These are phyloP conservation scores for Sesamia nonagrioides DNA, from an alignment of 1,140 invertebrate genomes.

Conservation along the genomic window DNA sequence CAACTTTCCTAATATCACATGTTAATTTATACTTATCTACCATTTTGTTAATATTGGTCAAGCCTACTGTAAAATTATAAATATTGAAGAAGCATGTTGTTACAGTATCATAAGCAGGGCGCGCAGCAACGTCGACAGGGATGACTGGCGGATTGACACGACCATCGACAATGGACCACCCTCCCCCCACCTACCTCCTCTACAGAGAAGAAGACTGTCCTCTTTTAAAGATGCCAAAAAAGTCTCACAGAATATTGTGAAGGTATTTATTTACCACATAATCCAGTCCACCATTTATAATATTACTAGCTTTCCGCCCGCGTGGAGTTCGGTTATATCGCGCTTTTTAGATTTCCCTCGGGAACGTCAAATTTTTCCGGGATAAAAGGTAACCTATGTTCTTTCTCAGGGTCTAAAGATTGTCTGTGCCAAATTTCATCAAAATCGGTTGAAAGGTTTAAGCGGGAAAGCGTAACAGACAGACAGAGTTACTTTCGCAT, in stretches of 20 bases:
- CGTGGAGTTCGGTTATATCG: too few relatives aligned
- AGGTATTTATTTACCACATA: constrained; percentile 60
- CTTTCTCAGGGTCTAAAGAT: too few relatives aligned
- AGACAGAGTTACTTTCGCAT: too few relatives aligned
- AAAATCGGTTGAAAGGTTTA: too few relatives aligned
- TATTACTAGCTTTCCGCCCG: too few relatives aligned
- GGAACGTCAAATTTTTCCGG: too few relatives aligned
- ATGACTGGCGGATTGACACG: constrained; percentile 66
- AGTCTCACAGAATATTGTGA: constrained; percentile 70
- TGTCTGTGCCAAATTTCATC: too few relatives aligned
- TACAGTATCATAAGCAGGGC: constrained; percentile 80
- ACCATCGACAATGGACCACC: constrained; percentile 76
- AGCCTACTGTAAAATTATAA: not conserved
- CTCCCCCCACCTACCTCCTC: constrained; percentile 76
- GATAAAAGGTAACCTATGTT: too few relatives aligned
- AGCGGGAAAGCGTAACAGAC: too few relatives aligned
- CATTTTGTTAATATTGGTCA: not conserved
- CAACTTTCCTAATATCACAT: not conserved
- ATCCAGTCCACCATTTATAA: too few relatives aligned
- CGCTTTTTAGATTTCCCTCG: too few relatives aligned
- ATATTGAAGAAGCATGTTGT: constrained; percentile 40
- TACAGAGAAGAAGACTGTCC: constrained; percentile 83
- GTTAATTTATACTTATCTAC: not conserved
- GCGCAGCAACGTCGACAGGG: constrained; percentile 64
- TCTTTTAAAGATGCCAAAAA: constrained; percentile 84